Evolutionary conservation across 2,888 invertebrate species (phyloP).

Genomic region (Coelinius sp.): DNA sequence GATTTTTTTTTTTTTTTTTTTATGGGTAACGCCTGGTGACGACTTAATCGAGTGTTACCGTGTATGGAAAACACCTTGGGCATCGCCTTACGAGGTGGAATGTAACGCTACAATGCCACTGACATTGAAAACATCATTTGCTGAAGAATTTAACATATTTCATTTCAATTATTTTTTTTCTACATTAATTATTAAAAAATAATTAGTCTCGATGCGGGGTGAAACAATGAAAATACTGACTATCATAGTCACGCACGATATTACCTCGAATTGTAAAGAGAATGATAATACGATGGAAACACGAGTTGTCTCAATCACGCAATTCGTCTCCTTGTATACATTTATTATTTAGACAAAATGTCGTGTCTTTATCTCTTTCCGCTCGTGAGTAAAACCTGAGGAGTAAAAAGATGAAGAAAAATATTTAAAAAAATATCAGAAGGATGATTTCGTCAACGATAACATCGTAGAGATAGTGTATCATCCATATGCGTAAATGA

Average conservation of each 20-base stretch:
- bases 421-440: background rate
- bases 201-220: background rate
- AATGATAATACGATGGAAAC: background rate
- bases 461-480: slow-evolving; percentile 18
- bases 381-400: background rate
- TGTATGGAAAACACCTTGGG: slow-evolving; percentile 15
- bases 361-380: slow-evolving; percentile 22
- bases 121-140: background rate
- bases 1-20: background rate
- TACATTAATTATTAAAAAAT: background rate
- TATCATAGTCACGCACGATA: background rate
- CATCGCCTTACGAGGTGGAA: slow-evolving; percentile 1
- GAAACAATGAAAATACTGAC: background rate
- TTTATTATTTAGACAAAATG: background rate
- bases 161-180: no score
- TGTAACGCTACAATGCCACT: background rate
- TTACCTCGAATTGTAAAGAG: background rate
- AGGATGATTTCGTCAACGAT: slow-evolving; percentile 24
- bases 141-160: no score
- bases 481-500: background rate
- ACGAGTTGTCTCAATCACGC: background rate
- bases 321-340: background rate
- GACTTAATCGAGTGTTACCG: slow-evolving; percentile 16
- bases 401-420: background rate
- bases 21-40: slow-evolving; percentile 18